These are phyloP conservation scores for Trachymyrmex cornetzi DNA, from an alignment of 1,140 invertebrate species.

Conservation along the genomic window DNA sequence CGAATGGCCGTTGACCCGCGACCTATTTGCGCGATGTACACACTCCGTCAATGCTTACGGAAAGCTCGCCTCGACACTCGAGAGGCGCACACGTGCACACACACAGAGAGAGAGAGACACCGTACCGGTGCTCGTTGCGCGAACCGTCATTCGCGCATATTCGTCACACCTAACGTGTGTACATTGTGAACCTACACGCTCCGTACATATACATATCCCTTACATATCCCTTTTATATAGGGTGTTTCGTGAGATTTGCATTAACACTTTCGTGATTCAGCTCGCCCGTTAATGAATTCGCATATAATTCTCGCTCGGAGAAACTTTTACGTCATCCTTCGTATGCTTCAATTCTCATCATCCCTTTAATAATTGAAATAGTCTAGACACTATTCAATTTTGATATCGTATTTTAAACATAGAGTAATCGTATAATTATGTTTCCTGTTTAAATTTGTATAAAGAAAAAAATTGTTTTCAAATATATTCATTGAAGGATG, in stretches of 20 bases:
- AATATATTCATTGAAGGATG: background rate
- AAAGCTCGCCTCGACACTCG: slow-evolving; percentile 57
- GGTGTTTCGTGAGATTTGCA: slow-evolving; percentile 35
- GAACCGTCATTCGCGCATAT: slow-evolving; percentile 56
- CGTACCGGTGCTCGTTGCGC: slow-evolving; percentile 49
- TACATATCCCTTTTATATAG: slow-evolving; percentile 33
- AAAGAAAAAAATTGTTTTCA: background rate
- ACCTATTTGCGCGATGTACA: slow-evolving; percentile 66
- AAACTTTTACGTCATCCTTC: background rate
- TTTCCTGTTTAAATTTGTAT: background rate
- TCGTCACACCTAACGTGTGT: slow-evolving; percentile 60
- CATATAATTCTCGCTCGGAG: background rate
- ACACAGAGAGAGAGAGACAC: background rate
- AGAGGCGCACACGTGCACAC: background rate
- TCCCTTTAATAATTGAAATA: background rate
- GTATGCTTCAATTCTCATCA: background rate
- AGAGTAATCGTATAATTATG: background rate
- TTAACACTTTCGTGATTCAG: slow-evolving; percentile 18
- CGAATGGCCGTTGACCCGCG: slow-evolving; percentile 66
- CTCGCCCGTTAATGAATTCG: background rate
- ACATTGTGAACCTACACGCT: slow-evolving; percentile 54
- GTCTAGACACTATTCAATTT: background rate
- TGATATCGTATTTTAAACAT: background rate
- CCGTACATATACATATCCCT: slow-evolving; percentile 21
- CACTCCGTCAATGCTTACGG: slow-evolving; percentile 64